Percentiles rank a stretch among this genome's conserved stretches.
These are phyloP conservation scores for Xiphias gladius DNA, from an alignment of 2,113 vertebrate species.

Conservation along the genomic window DNA sequence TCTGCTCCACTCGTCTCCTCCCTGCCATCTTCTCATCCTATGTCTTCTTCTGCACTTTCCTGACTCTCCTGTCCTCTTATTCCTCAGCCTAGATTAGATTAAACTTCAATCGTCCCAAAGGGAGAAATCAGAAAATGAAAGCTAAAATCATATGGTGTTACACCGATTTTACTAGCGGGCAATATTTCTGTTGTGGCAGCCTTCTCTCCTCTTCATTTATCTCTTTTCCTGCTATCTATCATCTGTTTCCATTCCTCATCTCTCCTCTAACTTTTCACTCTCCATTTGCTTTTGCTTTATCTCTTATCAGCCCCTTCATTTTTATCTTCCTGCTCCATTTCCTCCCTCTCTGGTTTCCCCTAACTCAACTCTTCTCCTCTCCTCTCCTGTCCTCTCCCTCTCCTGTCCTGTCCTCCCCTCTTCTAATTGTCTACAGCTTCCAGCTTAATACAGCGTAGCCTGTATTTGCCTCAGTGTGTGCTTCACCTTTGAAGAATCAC, in stretches of 20 bases:
- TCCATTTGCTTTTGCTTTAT: not conserved
- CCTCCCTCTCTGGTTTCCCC: not conserved
- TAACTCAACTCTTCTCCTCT: not conserved
- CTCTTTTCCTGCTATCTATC: not conserved
- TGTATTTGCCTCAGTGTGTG: constrained; percentile 9
- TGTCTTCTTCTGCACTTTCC: constrained; percentile 16
- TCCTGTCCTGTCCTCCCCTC: not conserved
- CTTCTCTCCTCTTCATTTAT: not conserved
- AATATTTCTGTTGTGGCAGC: not conserved
- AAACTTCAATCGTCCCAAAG: constrained; percentile 16
- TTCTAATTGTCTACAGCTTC: constrained; percentile 12
- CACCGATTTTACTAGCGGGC: not conserved
- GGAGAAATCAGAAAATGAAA: not conserved
- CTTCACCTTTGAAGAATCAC: constrained; percentile 8
- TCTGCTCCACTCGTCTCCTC: constrained; percentile 29
- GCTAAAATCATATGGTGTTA: not conserved
- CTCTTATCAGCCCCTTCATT: not conserved
- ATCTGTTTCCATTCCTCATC: constrained; percentile 17
- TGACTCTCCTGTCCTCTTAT: constrained; percentile 14
- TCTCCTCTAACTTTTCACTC: not conserved
- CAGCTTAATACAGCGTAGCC: constrained; percentile 1
- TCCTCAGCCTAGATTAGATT: constrained; percentile 39
- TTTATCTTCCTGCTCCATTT: not conserved
- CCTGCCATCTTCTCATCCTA: not conserved
- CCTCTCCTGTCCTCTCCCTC: not conserved